These are phyloP conservation scores for Diaperis boleti DNA, from an alignment of 2,888 invertebrate genomes.

Conservation along the genomic window DNA sequence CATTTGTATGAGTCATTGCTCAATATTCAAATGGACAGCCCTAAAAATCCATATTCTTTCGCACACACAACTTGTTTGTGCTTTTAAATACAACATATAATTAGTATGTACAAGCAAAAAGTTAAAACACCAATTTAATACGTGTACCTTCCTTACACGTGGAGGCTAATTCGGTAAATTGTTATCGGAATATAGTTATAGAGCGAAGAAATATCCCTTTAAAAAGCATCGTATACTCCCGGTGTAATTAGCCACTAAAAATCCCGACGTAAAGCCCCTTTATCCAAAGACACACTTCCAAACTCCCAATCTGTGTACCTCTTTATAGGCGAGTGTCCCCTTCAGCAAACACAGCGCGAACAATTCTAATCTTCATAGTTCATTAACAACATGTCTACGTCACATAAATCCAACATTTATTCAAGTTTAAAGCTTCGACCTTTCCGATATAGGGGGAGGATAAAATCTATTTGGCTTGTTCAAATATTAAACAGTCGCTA, in stretches of 20 bases:
- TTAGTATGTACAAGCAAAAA: too few species aligned
- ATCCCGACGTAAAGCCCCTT: background rate
- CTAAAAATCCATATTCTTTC: background rate
- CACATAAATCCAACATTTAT: conserved; percentile 48
- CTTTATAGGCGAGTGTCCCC: conserved; percentile 16
- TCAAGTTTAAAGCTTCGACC: conserved; percentile 49
- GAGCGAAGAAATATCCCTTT: too few species aligned
- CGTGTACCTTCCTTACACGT: too few species aligned
- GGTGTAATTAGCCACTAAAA: too few species aligned
- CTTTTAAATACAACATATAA: too few species aligned
- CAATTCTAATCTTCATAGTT: conserved; percentile 49
- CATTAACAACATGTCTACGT: conserved; percentile 48
- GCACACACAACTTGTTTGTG: too few species aligned
- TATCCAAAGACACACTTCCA: background rate
- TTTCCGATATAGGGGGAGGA: conserved; percentile 48
- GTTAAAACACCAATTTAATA: too few species aligned
- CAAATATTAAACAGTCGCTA: conserved; percentile 59
- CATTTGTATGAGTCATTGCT: conserved; percentile 17
- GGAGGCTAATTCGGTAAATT: too few species aligned
- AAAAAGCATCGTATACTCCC: too few species aligned
- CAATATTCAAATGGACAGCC: background rate
- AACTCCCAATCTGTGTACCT: background rate
- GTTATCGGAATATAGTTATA: too few species aligned
- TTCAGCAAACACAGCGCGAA: conserved; percentile 43
- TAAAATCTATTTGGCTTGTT: conserved; percentile 59